Conservation (phyloP, 1,140 invertebrate species). For the Littorina saxatilis region DNA sequence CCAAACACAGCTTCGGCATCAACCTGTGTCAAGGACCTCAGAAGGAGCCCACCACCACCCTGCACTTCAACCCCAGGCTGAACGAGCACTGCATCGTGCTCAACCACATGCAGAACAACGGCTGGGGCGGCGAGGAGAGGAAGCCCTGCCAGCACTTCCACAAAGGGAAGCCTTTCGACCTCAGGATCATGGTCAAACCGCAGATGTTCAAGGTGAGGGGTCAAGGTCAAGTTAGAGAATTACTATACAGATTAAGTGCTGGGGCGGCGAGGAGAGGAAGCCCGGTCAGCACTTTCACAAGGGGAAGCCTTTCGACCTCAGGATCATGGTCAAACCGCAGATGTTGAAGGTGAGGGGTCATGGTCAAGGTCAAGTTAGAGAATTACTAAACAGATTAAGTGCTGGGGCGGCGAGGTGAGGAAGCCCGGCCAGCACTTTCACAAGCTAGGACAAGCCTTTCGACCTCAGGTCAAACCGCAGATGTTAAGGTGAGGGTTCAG, state of each 20-base stretch:
- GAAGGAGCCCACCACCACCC: slow-evolving; percentile 78
- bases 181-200: slow-evolving; percentile 83
- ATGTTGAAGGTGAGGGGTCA: slow-evolving; percentile 81
- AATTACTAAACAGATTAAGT: too few species aligned
- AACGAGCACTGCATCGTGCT: slow-evolving; percentile 80
- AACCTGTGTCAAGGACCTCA: slow-evolving; percentile 74
- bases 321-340: slow-evolving; percentile 82
- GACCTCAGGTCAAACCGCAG: slow-evolving; percentile 83
- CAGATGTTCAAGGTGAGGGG: slow-evolving; percentile 81
- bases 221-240: too few species aligned
- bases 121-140: slow-evolving; percentile 85
- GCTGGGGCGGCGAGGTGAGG: slow-evolving; percentile 85
- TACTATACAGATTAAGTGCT: slow-evolving; percentile 79
- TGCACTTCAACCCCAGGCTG: slow-evolving; percentile 83
- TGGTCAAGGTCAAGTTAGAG: too few species aligned
- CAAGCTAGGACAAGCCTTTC: slow-evolving; percentile 83
- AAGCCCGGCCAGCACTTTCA: slow-evolving; percentile 81
- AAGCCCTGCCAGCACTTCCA: slow-evolving; percentile 81
- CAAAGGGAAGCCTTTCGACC: slow-evolving; percentile 83
- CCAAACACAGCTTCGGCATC: slow-evolving; percentile 80
- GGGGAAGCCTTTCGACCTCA: slow-evolving; percentile 84
- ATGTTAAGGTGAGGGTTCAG: slow-evolving; percentile 85
- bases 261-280: slow-evolving; percentile 84
- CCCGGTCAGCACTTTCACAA: slow-evolving; percentile 81
- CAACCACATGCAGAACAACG: slow-evolving; percentile 80